A percentile compares a stretch with the other conserved stretches of the same genome.
phyloP scores from a whole-genome alignment of 53 echinoderm and acorn worm genomes.

The Holothuria scabra region DNA sequence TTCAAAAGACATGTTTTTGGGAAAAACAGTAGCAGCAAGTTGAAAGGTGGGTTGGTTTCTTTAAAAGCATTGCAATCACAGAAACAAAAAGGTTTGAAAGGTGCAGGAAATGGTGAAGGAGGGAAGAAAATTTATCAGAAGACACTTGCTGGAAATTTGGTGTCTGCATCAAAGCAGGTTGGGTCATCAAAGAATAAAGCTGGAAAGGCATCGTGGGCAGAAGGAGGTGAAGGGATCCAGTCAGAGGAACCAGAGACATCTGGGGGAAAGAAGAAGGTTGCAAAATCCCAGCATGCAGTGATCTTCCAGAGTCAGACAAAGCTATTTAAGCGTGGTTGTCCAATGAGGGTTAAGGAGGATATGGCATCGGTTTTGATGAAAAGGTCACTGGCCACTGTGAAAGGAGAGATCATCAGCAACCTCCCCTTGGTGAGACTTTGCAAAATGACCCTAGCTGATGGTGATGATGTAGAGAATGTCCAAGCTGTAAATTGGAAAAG shows the following conservation, averaged over 20 bases:
- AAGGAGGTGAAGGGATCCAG: not conserved
- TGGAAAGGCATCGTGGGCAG: not conserved
- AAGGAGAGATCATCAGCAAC: not conserved
- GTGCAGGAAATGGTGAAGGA: not conserved
- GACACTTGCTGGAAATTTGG: not conserved
- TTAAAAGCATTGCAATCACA: not conserved
- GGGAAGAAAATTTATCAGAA: not conserved
- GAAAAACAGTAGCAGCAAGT: not conserved
- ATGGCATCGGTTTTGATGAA: not conserved
- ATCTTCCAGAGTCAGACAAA: slow-evolving; percentile 19
- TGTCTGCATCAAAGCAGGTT: not conserved
- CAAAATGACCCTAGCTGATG: not conserved
- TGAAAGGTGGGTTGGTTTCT: not conserved
- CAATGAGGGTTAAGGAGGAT: not conserved
- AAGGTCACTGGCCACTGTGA: not conserved
- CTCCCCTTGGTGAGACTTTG: slow-evolving; percentile 13
- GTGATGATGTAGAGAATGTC: not conserved
- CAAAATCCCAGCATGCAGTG: not conserved
- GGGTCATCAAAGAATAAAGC: not conserved
- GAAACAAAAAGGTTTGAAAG: not conserved
- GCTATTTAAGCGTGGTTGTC: not conserved
- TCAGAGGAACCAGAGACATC: not conserved
- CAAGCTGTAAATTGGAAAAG: not conserved
- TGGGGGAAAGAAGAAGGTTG: not conserved
- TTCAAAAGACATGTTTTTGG: not conserved